phyloP scores from a whole-genome alignment of 2,113 vertebrate species.

The Raja brachyura region DNA sequence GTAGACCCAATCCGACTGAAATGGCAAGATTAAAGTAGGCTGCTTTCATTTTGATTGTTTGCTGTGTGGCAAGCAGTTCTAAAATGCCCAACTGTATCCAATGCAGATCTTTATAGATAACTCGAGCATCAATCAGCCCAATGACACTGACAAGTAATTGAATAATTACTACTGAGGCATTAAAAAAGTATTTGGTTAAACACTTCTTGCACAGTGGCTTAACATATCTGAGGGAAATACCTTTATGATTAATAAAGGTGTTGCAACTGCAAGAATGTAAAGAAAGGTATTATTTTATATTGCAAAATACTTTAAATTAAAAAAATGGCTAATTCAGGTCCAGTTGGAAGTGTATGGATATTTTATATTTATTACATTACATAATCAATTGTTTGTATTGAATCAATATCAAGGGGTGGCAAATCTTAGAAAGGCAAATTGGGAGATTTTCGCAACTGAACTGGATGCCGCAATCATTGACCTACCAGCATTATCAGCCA shows the following conservation, averaged over 20 bases:
- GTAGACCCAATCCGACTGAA: neutral
- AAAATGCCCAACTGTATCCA: neutral
- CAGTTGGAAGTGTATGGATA: neutral
- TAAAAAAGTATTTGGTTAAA: neutral
- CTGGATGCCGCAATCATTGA: no score
- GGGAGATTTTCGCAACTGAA: no score
- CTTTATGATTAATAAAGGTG: neutral
- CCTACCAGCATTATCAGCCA: no score
- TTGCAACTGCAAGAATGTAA: no score
- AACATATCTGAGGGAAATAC: neutral
- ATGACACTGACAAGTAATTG: neutral
- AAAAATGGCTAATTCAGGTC: neutral
- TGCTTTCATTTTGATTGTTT: slow-evolving; percentile 7
- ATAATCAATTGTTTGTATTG: no score
- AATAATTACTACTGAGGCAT: neutral
- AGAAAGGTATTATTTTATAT: neutral
- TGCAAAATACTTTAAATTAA: neutral
- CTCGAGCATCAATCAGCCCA: neutral
- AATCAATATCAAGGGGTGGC: no score
- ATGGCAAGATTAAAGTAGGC: neutral
- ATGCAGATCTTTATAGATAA: neutral
- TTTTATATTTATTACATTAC: neutral
- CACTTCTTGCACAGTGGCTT: neutral
- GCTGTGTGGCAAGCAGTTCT: neutral
- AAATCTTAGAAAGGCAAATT: no score